Conservation (phyloP, 2,113 vertebrate species). For the Montifringilla adamsi region DNA sequence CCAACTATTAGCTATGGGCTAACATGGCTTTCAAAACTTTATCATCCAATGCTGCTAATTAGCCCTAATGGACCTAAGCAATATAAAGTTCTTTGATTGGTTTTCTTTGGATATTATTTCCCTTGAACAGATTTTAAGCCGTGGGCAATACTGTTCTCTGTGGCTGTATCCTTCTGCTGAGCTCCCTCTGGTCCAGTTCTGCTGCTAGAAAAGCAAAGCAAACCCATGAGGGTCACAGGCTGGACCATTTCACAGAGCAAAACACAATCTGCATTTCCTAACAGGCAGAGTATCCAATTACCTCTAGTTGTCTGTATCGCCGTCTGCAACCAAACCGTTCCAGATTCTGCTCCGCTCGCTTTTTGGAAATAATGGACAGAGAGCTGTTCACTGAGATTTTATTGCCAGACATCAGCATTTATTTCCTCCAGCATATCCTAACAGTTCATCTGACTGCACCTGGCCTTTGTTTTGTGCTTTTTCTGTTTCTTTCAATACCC, state of each 20-base stretch:
- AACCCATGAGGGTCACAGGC: not conserved
- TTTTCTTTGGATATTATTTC: slow-evolving; percentile 14
- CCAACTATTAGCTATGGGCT: not conserved
- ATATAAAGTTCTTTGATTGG: not conserved
- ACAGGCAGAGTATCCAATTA: not conserved
- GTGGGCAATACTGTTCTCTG: not conserved
- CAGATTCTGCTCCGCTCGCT: not conserved
- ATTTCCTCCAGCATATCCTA: not conserved
- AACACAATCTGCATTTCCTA: not conserved
- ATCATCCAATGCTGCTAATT: slow-evolving; percentile 37
- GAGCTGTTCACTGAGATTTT: not conserved
- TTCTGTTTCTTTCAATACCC: not conserved
- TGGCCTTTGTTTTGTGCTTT: not conserved
- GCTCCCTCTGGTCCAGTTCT: not conserved
- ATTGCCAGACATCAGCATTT: not conserved
- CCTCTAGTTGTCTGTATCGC: not conserved
- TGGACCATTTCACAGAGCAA: not conserved
- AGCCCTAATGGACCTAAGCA: not conserved
- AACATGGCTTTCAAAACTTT: slow-evolving; percentile 8
- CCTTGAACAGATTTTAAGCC: slow-evolving; percentile 59
- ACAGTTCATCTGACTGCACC: not conserved
- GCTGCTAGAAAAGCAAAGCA: not conserved
- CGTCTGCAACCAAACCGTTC: not conserved
- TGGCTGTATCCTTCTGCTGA: not conserved
- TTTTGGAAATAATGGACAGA: not conserved